Base-by-base conservation (phyloP, 2,888 invertebrate genomes). In the Augochlorella aurata region DNA sequence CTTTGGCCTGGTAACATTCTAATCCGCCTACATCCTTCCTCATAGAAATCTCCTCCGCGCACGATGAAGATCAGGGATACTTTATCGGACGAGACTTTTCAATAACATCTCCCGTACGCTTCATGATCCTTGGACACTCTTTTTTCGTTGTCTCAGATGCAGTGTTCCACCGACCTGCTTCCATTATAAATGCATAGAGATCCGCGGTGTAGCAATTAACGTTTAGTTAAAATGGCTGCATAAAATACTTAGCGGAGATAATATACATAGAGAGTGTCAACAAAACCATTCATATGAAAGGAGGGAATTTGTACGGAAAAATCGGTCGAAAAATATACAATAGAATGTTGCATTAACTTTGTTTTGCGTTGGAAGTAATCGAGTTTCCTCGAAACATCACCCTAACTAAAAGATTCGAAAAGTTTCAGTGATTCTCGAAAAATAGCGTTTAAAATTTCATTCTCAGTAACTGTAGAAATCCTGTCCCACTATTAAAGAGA, bases 21-120 rank as follows among this genome's bases (percentile, higher is more conserved):
- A 87, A 87, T 87, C 86, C 81, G 58, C 16, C 77, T 74, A 61
- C 87, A 87, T 82, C 78, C 72, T 70, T 21, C 70, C 61, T 68
- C 65, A 58, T 77, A 84, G 78, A 70, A 79, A 78, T 77, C 67
- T 49, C 38, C 38, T 16, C 45, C 61, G n/a, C 9, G 72, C 16
- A 75, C 68, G 73, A 81, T 74, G 76, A 69, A 71, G 58, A 82
- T 82, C 81, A 50, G 52, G 65, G 63, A 70, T 63, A 63, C 61
- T 52, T 63, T 38, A 61, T 68, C 50, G 74, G 49, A 29, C 72
- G 45, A 77, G 74, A 77, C 74, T 77, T 81, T 52, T 74, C 81
- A 67, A 81, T 82, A 77, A 81, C 77, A 82, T 77, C 52, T 52
- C 63, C 52, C 47, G 54, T 61, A 49, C 49, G 71, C 61, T 52